Evolutionary conservation across 2,888 invertebrate species (phyloP).

Genomic region (Nomada flava): DNA sequence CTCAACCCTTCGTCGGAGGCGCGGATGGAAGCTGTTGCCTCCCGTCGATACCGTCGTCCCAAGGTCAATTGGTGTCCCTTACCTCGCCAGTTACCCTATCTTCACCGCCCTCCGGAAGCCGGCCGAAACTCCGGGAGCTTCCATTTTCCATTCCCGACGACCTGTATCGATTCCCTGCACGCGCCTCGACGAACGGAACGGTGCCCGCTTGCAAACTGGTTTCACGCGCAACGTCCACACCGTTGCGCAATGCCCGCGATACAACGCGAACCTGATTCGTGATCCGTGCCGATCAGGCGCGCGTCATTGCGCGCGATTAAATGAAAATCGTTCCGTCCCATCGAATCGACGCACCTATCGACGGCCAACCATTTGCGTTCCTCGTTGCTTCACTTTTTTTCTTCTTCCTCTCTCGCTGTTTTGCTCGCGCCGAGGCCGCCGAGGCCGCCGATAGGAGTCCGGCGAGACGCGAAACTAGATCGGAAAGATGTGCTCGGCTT

Average conservation of each 20-base stretch:
- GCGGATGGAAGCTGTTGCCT: slow-evolving; percentile 39
- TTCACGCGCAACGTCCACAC: slow-evolving; percentile 63
- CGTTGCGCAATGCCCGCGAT: slow-evolving; percentile 58
- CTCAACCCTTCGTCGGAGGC: slow-evolving; percentile 20
- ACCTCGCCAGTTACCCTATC: too few species aligned
- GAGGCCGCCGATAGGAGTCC: too few species aligned
- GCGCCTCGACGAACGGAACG: slow-evolving; percentile 6
- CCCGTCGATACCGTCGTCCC: slow-evolving; percentile 15
- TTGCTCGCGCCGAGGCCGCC: not conserved
- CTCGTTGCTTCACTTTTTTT: not conserved
- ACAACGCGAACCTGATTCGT: slow-evolving; percentile 46
- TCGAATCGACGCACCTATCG: not conserved
- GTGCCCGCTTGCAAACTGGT: slow-evolving; percentile 60
- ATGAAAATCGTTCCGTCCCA: slow-evolving; percentile 55
- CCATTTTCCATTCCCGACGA: not conserved
- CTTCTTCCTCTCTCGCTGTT: not conserved
- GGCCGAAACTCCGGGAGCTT: too few species aligned
- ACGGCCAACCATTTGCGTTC: not conserved
- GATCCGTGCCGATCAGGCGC: slow-evolving; percentile 48
- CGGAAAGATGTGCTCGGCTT: too few species aligned
- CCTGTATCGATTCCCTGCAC: slow-evolving; percentile 3
- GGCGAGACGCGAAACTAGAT: too few species aligned
- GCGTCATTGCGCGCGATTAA: slow-evolving; percentile 65
- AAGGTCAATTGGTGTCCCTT: slow-evolving; percentile 21
- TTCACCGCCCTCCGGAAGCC: too few species aligned